phyloP scores from a whole-genome alignment of 2,888 invertebrate species.

The Brachylomia viminalis region DNA sequence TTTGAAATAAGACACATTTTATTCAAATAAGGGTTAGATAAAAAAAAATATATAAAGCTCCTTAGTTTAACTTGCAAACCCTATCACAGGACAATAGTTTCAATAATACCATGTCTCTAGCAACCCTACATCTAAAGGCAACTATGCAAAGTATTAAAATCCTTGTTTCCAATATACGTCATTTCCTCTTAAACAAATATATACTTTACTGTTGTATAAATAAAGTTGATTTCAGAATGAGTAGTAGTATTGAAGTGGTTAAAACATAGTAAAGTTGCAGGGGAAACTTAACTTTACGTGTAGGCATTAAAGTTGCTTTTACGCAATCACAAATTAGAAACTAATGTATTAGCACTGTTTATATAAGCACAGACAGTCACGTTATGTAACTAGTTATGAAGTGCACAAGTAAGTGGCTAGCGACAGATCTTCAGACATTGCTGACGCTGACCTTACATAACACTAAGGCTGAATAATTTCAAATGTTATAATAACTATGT shows the following conservation, averaged over 20 bases:
- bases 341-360: too few species aligned
- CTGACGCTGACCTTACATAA: constrained; percentile 36
- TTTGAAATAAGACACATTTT: background rate
- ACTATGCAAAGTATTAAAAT: background rate
- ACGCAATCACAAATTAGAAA: background rate
- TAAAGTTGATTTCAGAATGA: background rate
- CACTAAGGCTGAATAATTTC: constrained; percentile 64
- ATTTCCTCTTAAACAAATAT: background rate
- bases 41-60: background rate
- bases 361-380: constrained; percentile 36
- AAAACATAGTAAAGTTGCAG: background rate
- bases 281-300: background rate
- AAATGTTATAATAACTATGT: constrained; percentile 37
- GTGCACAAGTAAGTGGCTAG: constrained; percentile 42
- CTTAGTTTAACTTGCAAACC: background rate
- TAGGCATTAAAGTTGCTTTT: constrained; percentile 1
- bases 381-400: constrained; percentile 35
- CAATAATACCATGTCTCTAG: constrained; percentile 1
- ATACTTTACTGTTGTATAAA: constrained; percentile 8
- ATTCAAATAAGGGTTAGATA: background rate
- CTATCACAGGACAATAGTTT: background rate
- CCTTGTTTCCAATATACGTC: background rate
- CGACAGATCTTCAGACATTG: constrained; percentile 12
- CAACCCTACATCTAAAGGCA: background rate
- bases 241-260: background rate